Evolutionary conservation across 2,888 invertebrate species (phyloP), one percentile per base, ranked within the genome.

Genomic region (Mallateleia sp.): DNA sequence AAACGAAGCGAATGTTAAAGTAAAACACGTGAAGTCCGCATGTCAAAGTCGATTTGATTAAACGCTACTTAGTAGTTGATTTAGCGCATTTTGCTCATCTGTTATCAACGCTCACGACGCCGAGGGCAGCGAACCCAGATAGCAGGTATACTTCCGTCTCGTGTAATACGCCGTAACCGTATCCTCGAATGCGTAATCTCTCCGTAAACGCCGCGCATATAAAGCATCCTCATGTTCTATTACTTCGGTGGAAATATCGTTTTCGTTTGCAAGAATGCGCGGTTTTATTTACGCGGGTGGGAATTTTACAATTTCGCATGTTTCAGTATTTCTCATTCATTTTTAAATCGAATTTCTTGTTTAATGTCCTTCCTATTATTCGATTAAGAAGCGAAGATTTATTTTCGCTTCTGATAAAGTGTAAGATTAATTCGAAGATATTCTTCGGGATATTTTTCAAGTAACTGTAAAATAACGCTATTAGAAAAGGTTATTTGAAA

Each of bases 91-190:
- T 82, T 74, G 74, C 84, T 81, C 78, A 56, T 81, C 72, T 88
- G 75, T 88, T 88, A 88, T 88, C 88, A 87, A 87, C 82, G 71
- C 79, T 78, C 77, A 54, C 64, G 79, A 82, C 38, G 83, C 83
- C 75, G 87, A 87, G 88, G 88, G 85, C 88, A 88, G 82, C 88
- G 88, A 88, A 88, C 88, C 20, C 85, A 87, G 89, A 89, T 89
- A 89, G 87, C 72, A 69, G 80, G 81, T 79, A 89, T 83, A 84
- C 93, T 93, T 93, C 93, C 92, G 92, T 88, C 90, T 90, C 87
- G 90, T 89, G 91, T 90, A 93, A 90, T 91, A 91, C 90, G 83
- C 89, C 92, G 91, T 91, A 92, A 92, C 92, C 85, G 88, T 91
- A 92, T 92, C 92, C 91, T 91, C 83, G 75, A 83, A 79, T 83